Evolutionary conservation across 2,797 vertebrate species (phyloP).

Genomic region (Pterois miles): DNA sequence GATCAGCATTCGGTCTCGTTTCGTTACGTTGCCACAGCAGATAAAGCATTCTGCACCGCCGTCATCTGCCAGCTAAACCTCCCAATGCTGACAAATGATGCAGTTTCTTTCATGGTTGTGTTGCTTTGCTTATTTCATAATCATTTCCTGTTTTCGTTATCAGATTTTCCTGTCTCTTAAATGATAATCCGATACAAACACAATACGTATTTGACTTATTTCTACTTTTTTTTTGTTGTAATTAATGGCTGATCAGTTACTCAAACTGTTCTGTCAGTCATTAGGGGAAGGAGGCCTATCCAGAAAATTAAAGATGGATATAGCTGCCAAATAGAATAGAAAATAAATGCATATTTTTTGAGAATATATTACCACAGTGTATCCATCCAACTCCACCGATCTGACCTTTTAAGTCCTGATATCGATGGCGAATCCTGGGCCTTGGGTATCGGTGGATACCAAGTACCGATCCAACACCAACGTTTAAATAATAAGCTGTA

Average conservation of each 20-base stretch:
- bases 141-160: not conserved
- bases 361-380: not conserved
- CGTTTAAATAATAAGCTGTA: too few species aligned
- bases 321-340: not conserved
- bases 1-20: not conserved
- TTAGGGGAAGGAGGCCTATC: not conserved
- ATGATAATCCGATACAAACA: not conserved
- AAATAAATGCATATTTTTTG: not conserved
- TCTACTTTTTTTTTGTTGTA: not conserved
- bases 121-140: not conserved
- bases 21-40: not conserved
- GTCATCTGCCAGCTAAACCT: conserved; percentile 1
- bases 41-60: not conserved
- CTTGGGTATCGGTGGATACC: too few species aligned
- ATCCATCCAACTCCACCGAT: not conserved
- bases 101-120: not conserved
- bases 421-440: too few species aligned
- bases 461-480: too few species aligned
- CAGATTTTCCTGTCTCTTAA: not conserved
- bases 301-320: not conserved
- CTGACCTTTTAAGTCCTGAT: too few species aligned
- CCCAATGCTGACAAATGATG: not conserved
- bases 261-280: not conserved
- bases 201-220: not conserved
- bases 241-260: not conserved